Conservation (phyloP, 2,888 invertebrate genomes). For the Atherix ibis region DNA sequence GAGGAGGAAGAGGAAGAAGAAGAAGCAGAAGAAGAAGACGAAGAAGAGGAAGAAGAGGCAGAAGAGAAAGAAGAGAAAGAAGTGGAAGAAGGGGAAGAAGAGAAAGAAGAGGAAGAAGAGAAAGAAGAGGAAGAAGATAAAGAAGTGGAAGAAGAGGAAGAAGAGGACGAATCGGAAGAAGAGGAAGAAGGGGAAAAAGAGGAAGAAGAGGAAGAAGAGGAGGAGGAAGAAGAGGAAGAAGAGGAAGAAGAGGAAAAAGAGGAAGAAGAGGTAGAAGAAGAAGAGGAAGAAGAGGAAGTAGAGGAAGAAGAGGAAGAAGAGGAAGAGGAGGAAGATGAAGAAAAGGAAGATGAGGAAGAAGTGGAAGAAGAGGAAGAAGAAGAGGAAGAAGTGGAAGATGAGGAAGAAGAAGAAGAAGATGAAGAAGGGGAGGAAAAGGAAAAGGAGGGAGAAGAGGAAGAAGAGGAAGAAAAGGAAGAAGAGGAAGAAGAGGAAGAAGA, state of each 20-base stretch:
- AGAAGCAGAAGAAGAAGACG: not conserved
- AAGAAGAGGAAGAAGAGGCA: not conserved
- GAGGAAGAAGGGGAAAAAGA: not conserved
- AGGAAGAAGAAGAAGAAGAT: not conserved
- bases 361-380: not conserved
- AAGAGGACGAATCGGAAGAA: not conserved
- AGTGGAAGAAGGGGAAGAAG: not conserved
- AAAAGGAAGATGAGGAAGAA: not conserved
- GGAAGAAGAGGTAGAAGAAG: not conserved
- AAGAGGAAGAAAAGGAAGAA: not conserved
- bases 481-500: not conserved
- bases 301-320: not conserved
- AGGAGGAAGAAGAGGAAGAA: not conserved
- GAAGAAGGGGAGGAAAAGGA: not conserved
- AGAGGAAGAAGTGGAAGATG: not conserved
- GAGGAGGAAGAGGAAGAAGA: not conserved
- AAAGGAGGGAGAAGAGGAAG: not conserved
- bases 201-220: not conserved
- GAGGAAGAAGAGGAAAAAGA: not conserved
- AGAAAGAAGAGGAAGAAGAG: not conserved
- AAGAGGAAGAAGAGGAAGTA: not conserved
- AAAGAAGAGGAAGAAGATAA: not conserved
- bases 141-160: not conserved
- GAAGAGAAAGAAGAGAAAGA: not conserved
- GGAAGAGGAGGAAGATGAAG: not conserved